These are phyloP conservation scores for Ganaspis brasiliensis DNA, from an alignment of 2,888 invertebrate species.

Conservation along the genomic window DNA sequence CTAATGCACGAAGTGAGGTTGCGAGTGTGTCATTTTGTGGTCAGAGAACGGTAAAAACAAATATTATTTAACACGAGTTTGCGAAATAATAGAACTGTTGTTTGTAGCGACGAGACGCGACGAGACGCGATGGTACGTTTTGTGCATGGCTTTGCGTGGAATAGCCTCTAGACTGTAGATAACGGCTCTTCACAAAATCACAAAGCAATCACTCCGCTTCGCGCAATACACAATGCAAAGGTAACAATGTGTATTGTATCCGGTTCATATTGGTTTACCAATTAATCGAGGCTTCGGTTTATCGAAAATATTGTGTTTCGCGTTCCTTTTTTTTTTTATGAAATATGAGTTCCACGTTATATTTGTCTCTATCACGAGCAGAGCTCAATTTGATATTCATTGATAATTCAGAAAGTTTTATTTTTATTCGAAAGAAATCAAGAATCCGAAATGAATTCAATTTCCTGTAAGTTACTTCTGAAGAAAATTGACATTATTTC, in stretches of 20 bases:
- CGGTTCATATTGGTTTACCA: conserved; percentile 57
- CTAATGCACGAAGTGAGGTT: too few species aligned
- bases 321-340: background rate
- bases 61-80: conserved; percentile 54
- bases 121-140: conserved; percentile 46
- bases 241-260: conserved; percentile 57
- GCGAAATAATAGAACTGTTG: conserved; percentile 55
- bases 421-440: background rate
- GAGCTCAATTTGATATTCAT: background rate
- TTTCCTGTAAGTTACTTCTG: too few species aligned
- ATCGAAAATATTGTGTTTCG: conserved; percentile 35
- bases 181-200: conserved; percentile 64
- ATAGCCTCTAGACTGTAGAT: conserved; percentile 62
- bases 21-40: too few species aligned
- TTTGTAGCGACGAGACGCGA: conserved; percentile 49
- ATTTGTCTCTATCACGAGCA: background rate
- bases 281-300: conserved; percentile 52
- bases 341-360: conserved; percentile 29
- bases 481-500: too few species aligned
- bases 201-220: conserved; percentile 63
- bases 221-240: conserved; percentile 52
- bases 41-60: background rate
- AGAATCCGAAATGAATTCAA: too few species aligned
- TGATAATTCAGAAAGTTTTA: background rate
- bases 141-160: conserved; percentile 37